Evolutionary conservation across 2,113 vertebrate species (phyloP), one percentile per base, ranked within the genome.

Genomic region (Actenoides hombroni): DNA sequence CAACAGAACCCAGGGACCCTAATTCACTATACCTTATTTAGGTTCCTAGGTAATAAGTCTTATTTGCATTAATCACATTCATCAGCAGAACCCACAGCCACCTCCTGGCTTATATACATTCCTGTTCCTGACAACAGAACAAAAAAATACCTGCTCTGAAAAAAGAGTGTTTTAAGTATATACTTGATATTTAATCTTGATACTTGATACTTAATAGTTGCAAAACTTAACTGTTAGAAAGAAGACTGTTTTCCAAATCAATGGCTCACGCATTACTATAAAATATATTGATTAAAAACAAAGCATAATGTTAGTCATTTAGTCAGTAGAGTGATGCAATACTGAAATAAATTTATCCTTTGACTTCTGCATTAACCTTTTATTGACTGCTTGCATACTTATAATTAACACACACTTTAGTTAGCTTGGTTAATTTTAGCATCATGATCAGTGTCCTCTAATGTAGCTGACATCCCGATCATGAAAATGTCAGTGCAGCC

Each of bases 311-410:
- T 98, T 99, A 98, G 98, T 98, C 98, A 98, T 98, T 98, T 99
- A 99, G 98, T 98, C 98, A 97, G 98, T 97, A 98, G 98, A 99
- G 98, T 99, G 99, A 99, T 98, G 99, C 99, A 99, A 99, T 99
- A 98, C 98, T 98, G 98, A 98, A 98, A 98, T 98, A 99, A 99
- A 99, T 99, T 98, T 99, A 99, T 99, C 99, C 98, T 98, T 98
- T 99, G 99, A 99, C 99, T 99, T 98, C 98, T 99, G 98, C 99
- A 99, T 99, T 99, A 99, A 99, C 99, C 99, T 99, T 99, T 99
- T 99, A 99, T 99, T 99, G 99, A 99, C 99, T 99, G 98, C 98
- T 98, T 98, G 99, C 99, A 99, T 99, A 98, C 99, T 99, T 98
- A 98, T 99, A 99, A 99, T 99, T 99, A 99, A 99, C 99, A 99